These are phyloP conservation scores for Ormyrus thymus DNA, from an alignment of 2,888 invertebrate genomes.

Conservation along the genomic window DNA sequence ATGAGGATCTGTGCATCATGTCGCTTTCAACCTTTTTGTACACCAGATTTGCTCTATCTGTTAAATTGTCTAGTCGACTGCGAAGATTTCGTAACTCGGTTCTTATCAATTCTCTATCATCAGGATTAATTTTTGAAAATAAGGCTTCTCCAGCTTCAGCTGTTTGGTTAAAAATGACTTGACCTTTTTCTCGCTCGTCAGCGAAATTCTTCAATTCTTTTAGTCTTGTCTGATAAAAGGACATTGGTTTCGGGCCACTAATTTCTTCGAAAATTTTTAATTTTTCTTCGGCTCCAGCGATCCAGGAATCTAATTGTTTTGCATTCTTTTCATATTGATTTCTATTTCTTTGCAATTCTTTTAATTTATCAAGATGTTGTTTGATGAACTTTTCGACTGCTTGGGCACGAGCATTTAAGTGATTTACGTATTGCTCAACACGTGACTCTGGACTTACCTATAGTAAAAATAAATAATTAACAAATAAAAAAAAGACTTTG, in stretches of 20 bases:
- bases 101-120: constrained; percentile 90
- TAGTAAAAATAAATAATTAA: neutral
- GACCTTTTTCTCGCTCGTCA: constrained; percentile 87
- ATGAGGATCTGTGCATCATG: constrained; percentile 92
- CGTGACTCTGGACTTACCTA: constrained; percentile 83
- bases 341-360: constrained; percentile 83
- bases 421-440: constrained; percentile 87
- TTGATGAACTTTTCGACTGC: constrained; percentile 83
- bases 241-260: constrained; percentile 85
- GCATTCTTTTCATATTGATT: constrained; percentile 82
- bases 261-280: constrained; percentile 84
- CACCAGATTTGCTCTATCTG: constrained; percentile 88
- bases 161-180: constrained; percentile 85
- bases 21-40: constrained; percentile 92
- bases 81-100: constrained; percentile 87
- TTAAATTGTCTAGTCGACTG: constrained; percentile 88
- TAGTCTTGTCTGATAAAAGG: constrained; percentile 81
- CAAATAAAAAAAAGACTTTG: neutral
- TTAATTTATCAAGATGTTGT: constrained; percentile 83
- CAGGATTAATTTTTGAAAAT: constrained; percentile 90
- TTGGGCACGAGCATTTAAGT: constrained; percentile 86
- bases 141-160: constrained; percentile 92
- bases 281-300: constrained; percentile 84
- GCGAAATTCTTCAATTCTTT: constrained; percentile 85
- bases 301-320: constrained; percentile 86